Evolutionary conservation across 2,113 vertebrate species (phyloP).

Genomic region (Pelecanoides urinatrix): DNA sequence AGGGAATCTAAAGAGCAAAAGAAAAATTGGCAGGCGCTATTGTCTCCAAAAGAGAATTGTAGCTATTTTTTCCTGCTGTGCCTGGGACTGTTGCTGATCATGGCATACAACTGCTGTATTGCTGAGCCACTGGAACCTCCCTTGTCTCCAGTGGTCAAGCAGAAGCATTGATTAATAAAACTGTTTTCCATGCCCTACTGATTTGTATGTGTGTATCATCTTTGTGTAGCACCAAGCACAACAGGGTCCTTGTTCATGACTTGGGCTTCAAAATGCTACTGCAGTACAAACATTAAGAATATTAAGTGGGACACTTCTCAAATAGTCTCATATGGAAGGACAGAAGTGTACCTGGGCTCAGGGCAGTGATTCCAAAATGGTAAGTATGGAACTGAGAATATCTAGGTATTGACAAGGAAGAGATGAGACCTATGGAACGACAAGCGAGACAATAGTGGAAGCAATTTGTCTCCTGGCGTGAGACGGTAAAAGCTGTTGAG

Average conservation of each 20-base stretch:
- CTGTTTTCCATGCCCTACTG: background rate
- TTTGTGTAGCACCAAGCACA: background rate
- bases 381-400: background rate
- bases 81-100: background rate
- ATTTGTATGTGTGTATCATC: background rate
- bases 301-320: background rate
- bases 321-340: background rate
- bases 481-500: background rate
- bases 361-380: background rate
- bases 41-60: constrained; percentile 12
- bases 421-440: background rate
- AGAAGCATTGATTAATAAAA: background rate
- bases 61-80: background rate
- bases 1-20: background rate
- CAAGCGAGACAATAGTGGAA: background rate
- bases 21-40: background rate
- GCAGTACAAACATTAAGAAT: background rate
- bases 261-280: background rate
- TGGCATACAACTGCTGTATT: background rate
- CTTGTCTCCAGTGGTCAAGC: background rate
- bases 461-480: background rate
- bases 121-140: background rate
- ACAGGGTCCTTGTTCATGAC: background rate
- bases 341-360: background rate
- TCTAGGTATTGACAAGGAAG: background rate